A percentile compares a stretch with the other conserved stretches of the same genome.
Conservation (phyloP, 2,888 invertebrate genomes). For the Parnassius orleans region DNA sequence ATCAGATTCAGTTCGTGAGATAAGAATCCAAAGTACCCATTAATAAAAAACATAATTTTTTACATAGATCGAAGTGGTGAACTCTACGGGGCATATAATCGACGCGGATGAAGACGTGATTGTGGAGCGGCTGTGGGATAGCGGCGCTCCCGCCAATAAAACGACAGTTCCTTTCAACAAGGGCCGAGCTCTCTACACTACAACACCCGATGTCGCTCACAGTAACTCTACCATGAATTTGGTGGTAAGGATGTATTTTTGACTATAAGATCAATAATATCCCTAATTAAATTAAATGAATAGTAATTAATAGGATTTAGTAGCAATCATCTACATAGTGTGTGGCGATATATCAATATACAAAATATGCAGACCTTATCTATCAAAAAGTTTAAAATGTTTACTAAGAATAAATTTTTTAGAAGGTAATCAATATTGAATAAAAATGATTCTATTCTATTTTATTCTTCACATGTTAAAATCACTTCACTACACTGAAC, state of each 20-base stretch:
- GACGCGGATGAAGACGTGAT: constrained; percentile 55
- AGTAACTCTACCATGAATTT: constrained; percentile 85
- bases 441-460: too few relatives aligned
- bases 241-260: constrained; percentile 75
- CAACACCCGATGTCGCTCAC: constrained; percentile 66
- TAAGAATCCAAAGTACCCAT: background rate
- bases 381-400: too few relatives aligned
- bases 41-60: background rate
- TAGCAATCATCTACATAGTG: too few relatives aligned
- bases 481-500: too few relatives aligned
- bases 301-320: too few relatives aligned
- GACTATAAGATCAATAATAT: background rate
- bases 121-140: constrained; percentile 70
- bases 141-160: constrained; percentile 64
- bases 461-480: too few relatives aligned
- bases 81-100: constrained; percentile 57
- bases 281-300: too few relatives aligned
- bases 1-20: background rate
- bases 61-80: constrained; percentile 63
- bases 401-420: too few relatives aligned
- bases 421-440: too few relatives aligned
- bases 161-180: constrained; percentile 54
- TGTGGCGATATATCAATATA: too few relatives aligned
- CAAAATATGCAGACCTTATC: too few relatives aligned
- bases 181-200: constrained; percentile 58